Evolutionary conservation across 2,113 vertebrate species (phyloP).

Genomic region (Protobothrops mucrosquamatus): DNA sequence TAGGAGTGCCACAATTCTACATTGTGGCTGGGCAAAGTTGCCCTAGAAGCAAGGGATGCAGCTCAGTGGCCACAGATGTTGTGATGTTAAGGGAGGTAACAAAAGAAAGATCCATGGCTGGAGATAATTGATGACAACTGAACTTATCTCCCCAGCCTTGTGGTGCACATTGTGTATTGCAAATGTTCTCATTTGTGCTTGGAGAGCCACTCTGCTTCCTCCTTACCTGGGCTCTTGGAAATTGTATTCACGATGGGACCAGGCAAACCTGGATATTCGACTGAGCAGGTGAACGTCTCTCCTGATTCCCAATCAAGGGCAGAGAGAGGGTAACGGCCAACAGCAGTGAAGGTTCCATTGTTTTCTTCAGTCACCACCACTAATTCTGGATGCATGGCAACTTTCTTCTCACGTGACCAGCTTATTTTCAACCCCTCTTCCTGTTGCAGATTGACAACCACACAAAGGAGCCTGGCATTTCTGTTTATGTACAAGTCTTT

Average conservation of each 20-base stretch:
- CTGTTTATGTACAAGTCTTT: constrained; percentile 44
- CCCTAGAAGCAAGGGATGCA: neutral
- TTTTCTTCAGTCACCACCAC: accelerated
- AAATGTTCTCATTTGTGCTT: neutral
- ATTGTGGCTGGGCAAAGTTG: neutral
- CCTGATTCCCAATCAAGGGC: constrained; percentile 14
- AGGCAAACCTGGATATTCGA: constrained; percentile 30
- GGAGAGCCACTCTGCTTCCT: neutral
- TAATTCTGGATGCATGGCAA: accelerated
- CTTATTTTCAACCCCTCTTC: accelerated
- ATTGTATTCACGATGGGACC: constrained; percentile 10
- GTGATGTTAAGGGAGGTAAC: neutral
- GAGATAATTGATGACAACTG: neutral
- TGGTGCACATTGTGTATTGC: neutral
- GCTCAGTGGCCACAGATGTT: neutral
- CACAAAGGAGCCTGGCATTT: constrained; percentile 39
- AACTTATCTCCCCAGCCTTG: neutral
- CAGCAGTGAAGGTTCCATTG: constrained; percentile 20
- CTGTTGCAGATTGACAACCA: constrained; percentile 44
- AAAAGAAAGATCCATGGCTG: neutral
- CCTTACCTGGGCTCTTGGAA: constrained; percentile 26
- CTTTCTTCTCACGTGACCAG: constrained; percentile 26
- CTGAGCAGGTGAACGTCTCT: constrained; percentile 9
- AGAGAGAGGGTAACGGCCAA: constrained; percentile 1
- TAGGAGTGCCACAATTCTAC: neutral